Percentiles rank a stretch among this genome's conserved stretches.
phyloP scores from a whole-genome alignment of 2,888 invertebrate species.

The Caenorhabditis sinica region DNA sequence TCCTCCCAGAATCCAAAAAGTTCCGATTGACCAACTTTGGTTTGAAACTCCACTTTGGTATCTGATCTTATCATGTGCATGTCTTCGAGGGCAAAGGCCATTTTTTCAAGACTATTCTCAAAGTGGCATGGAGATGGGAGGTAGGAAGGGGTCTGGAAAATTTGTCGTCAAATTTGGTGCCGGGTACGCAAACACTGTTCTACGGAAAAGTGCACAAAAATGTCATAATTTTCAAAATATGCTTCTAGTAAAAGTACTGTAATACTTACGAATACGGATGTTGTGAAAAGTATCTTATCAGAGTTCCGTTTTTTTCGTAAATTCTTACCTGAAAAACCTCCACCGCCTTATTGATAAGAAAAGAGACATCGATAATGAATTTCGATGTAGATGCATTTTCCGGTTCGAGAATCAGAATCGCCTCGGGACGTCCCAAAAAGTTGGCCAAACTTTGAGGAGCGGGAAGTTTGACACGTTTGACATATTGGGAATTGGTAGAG shows the following conservation, averaged over 20 bases:
- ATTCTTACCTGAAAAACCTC: not conserved
- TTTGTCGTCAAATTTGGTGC: too few relatives aligned
- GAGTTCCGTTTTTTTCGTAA: not conserved
- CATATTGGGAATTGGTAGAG: not conserved
- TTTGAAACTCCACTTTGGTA: conserved; percentile 4
- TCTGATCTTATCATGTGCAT: not conserved
- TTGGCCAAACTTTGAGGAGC: conserved; percentile 22
- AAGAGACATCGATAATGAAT: conserved; percentile 20
- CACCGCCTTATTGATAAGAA: conserved; percentile 24
- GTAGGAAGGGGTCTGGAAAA: not conserved
- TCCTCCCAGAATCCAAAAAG: conserved; percentile 26
- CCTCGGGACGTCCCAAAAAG: conserved; percentile 36
- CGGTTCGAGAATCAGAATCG: conserved; percentile 41
- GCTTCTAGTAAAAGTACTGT: too few relatives aligned
- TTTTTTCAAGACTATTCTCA: conserved; percentile 19
- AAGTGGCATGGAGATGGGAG: not conserved
- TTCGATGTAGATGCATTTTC: conserved; percentile 16
- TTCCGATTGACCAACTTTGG: not conserved
- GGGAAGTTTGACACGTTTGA: not conserved
- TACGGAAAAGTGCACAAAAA: too few relatives aligned
- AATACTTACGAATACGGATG: too few relatives aligned
- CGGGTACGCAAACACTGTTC: too few relatives aligned
- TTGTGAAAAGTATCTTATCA: not conserved
- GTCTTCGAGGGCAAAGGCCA: not conserved
- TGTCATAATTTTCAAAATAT: too few relatives aligned